These are phyloP conservation scores for Lasioglossum vierecki DNA, from an alignment of 2,888 invertebrate species.

Conservation along the genomic window DNA sequence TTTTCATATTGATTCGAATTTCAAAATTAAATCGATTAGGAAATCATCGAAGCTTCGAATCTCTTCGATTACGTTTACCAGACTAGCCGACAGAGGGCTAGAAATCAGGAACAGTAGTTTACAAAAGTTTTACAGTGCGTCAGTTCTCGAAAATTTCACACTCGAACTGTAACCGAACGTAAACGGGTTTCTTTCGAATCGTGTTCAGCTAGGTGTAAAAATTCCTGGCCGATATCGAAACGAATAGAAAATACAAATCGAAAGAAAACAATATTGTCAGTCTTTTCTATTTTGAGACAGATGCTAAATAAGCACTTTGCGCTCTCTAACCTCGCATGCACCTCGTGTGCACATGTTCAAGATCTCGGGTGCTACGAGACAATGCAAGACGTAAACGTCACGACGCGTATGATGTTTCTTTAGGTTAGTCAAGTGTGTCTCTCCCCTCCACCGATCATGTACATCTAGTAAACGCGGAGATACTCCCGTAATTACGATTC, in stretches of 20 bases:
- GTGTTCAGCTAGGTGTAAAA: neutral
- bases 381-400: neutral
- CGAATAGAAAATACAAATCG: neutral
- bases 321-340: constrained; percentile 7
- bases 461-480: neutral
- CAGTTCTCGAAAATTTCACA: neutral
- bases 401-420: neutral
- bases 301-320: neutral
- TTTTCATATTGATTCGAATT: neutral
- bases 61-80: neutral
- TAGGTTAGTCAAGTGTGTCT: neutral
- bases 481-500: neutral
- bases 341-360: neutral
- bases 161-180: neutral
- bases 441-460: neutral
- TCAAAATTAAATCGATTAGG: neutral
- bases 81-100: neutral
- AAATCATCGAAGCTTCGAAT: neutral
- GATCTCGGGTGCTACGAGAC: neutral
- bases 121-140: neutral
- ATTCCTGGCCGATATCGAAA: neutral
- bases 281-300: neutral
- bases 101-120: neutral
- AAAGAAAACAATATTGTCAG: neutral
- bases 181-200: neutral